Evolutionary conservation across 1,140 invertebrate species (phyloP).

Genomic region (Drosophila melanogaster): DNA sequence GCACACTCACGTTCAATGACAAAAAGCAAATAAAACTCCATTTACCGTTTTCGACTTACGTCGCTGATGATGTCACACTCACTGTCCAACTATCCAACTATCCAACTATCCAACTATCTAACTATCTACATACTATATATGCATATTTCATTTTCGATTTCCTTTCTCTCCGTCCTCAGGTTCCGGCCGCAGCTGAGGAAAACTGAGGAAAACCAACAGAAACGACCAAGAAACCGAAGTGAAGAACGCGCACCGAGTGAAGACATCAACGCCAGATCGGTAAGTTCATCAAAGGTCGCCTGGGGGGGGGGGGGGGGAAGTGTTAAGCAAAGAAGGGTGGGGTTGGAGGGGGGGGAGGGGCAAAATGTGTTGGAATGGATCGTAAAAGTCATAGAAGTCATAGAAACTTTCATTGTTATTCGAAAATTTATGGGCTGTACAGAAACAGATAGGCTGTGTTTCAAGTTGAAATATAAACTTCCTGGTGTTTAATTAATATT

Average conservation of each 20-base stretch:
- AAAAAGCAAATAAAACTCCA: constrained; percentile 75
- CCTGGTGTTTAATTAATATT: neutral
- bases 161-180: constrained; percentile 15
- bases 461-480: neutral
- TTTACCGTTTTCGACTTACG: constrained; percentile 67
- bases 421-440: neutral
- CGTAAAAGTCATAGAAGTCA: constrained; percentile 8
- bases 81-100: neutral
- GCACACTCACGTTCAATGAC: constrained; percentile 64
- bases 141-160: constrained; percentile 17
- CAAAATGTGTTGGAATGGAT: neutral
- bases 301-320: neutral
- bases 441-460: neutral
- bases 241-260: neutral
- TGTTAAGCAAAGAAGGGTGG: constrained; percentile 13
- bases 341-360: too few species aligned
- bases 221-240: constrained; percentile 13
- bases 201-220: constrained; percentile 5
- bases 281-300: constrained; percentile 30
- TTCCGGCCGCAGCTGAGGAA: constrained; percentile 24
- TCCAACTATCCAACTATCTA: constrained; percentile 1
- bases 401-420: constrained; percentile 12
- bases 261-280: constrained; percentile 35
- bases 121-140: neutral
- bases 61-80: constrained; percentile 70